A percentile compares a stretch with the other conserved stretches of the same genome.
These are phyloP conservation scores for Strix uralensis DNA, from an alignment of 2,113 vertebrate genomes.

Conservation along the genomic window DNA sequence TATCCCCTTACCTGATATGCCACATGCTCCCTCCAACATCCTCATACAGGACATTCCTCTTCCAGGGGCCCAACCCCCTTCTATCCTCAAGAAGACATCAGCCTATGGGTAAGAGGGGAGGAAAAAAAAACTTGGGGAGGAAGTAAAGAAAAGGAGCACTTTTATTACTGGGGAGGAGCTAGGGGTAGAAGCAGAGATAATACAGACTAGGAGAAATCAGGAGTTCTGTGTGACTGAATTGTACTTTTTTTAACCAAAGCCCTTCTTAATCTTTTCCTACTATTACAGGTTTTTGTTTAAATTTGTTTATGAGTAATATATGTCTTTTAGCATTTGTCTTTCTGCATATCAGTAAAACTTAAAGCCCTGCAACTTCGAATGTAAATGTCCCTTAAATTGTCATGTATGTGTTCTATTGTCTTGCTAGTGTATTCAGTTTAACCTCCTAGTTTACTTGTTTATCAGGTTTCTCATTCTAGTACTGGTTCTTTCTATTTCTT, in stretches of 20 bases:
- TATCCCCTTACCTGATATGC: constrained; percentile 97
- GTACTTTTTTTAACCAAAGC: not conserved
- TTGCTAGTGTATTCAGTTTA: not conserved
- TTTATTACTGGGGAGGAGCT: not conserved
- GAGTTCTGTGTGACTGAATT: not conserved
- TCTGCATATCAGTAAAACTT: not conserved
- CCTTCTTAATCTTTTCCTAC: not conserved
- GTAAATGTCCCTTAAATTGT: not conserved
- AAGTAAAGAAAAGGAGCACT: not conserved
- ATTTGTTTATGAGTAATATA: not conserved
- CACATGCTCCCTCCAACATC: constrained; percentile 96
- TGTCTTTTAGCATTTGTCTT: not conserved
- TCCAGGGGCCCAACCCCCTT: constrained; percentile 96
- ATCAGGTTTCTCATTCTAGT: not conserved
- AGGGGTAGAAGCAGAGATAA: not conserved
- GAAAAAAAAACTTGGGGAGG: not conserved
- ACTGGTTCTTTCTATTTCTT: not conserved
- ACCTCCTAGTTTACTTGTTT: not conserved
- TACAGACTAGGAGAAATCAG: not conserved
- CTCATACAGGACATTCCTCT: constrained; percentile 97
- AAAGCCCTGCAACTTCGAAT: not conserved
- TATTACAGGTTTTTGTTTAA: not conserved
- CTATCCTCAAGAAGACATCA: constrained; percentile 94
- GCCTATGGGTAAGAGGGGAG: constrained; percentile 82
- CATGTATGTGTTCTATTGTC: not conserved